Evolutionary conservation across 2,888 invertebrate genomes (phyloP), one percentile per base, ranked within the genome.

Genomic region (Synergus gifuensis): DNA sequence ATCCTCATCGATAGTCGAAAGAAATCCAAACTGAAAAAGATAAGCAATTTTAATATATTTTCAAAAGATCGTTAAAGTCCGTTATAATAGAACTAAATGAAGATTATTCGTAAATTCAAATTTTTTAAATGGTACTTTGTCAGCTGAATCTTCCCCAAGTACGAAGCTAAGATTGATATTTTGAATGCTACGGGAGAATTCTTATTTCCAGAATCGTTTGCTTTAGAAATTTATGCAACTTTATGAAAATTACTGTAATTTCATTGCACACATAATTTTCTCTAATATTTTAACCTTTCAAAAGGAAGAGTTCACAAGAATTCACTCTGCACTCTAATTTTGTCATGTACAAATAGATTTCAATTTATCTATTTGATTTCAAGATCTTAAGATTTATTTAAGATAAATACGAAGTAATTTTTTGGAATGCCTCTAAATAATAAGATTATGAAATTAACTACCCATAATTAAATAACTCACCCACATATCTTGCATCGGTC

Each of bases 401-500:
- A 28, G 22, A 28, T 28, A 28, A 28, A 28, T 28, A 28, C 1
- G 22, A 28, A 28, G 22, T 28, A 28, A 28, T 1, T 28, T 28
- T 28, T 28, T 28, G 22, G 22, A 28, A 28, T 22, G 36, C 0
- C 36, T 36, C 36, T 3, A 36, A 36, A 36, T 36, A 36, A 3
- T 28, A 28, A 28, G 2, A 28, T 28, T 28, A 28, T 28, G 3
- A 3, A 28, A 28, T 28, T 2, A 28, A 28, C 2, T 28, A 28
- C 28, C 28, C 28, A 28, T 28, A 28, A 28, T 28, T 3, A 28
- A 28, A 22, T 64, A 63, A 77, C 8, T 63, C 44, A 77, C 18
- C 46, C 49, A 77, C 28, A 36, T 66, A 77, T 64, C 77, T 36
- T 77, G 77, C 77, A 78, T 73, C 73, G 62, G 16, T 73, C 28